Evolutionary conservation across 2,113 vertebrate species (phyloP).

Genomic region (Catharus fuscescens): DNA sequence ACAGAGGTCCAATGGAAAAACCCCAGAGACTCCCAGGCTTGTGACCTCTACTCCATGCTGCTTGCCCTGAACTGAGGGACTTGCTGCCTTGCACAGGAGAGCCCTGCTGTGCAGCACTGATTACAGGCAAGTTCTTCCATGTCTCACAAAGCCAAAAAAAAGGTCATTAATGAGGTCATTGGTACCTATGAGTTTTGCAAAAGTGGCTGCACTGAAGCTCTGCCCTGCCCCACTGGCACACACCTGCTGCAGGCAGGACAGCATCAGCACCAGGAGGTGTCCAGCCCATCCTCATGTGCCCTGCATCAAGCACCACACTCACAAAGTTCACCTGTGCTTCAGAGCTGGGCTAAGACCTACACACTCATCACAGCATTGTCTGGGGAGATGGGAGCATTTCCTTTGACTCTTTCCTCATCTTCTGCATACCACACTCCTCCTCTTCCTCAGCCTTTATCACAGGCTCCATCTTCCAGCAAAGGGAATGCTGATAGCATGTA

Average conservation of each 20-base stretch:
- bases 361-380: not conserved
- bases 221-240: not conserved
- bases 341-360: not conserved
- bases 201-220: not conserved
- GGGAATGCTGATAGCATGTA: accelerated
- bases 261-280: not conserved
- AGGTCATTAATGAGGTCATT: not conserved
- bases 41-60: not conserved
- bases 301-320: accelerated
- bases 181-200: not conserved
- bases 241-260: not conserved
- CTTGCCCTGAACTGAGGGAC: not conserved
- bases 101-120: not conserved
- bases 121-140: not conserved
- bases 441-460: not conserved
- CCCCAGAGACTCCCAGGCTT: not conserved
- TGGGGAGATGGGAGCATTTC: not conserved
- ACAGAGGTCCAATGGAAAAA: not conserved
- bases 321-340: not conserved
- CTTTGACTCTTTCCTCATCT: not conserved
- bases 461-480: not conserved
- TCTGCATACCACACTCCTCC: not conserved
- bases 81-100: not conserved
- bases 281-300: accelerated
- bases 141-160: not conserved